Conservation (phyloP, 2,113 vertebrate genomes). For the Caretta caretta region DNA sequence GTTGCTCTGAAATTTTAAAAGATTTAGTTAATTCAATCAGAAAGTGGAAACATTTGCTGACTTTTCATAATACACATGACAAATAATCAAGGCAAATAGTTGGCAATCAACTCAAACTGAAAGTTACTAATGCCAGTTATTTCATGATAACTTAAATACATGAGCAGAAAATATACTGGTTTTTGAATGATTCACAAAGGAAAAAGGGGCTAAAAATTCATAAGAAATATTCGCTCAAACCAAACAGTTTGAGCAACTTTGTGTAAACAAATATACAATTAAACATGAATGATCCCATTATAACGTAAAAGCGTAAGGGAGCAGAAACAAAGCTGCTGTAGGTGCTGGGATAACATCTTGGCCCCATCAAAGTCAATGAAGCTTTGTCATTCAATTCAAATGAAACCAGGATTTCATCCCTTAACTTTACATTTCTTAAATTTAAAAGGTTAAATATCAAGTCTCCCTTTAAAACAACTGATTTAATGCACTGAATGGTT, state of each 20-base stretch:
- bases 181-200: not conserved
- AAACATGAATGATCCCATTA: not conserved
- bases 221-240: not conserved
- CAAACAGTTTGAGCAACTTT: not conserved
- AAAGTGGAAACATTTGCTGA: not conserved
- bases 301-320: not conserved
- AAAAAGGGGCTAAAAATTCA: not conserved
- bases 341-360: not conserved
- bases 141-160: not conserved
- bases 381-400: not conserved
- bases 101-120: not conserved
- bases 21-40: not conserved
- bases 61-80: not conserved
- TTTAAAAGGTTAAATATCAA: not conserved
- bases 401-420: not conserved
- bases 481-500: not conserved
- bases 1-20: not conserved
- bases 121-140: not conserved
- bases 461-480: not conserved
- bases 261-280: not conserved
- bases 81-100: too few relatives aligned
- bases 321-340: not conserved
- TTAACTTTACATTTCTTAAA: not conserved
- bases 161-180: not conserved
- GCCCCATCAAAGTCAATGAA: not conserved